A percentile compares a stretch with the other conserved stretches of the same genome.
phyloP scores from a whole-genome alignment of 1,140 invertebrate species.

The Araneus ventricosus region DNA sequence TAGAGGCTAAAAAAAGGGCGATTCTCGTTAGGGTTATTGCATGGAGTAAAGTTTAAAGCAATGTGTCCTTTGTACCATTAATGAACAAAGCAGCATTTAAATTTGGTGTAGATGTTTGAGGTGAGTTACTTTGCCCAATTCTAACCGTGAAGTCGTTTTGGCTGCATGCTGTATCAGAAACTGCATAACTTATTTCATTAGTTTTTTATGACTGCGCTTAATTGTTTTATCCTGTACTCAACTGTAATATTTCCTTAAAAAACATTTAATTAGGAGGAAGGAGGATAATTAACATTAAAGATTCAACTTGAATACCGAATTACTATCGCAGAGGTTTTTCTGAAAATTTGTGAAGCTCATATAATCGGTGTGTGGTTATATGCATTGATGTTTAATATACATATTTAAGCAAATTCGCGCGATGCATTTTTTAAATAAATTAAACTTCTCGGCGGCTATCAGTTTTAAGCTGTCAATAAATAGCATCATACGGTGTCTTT shows the following conservation, averaged over 20 bases:
- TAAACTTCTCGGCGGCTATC: too few relatives aligned
- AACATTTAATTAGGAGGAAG: background rate
- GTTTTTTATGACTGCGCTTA: background rate
- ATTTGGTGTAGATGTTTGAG: background rate
- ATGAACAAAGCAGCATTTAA: background rate
- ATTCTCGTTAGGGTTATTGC: slow-evolving; percentile 52
- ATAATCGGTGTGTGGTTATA: too few relatives aligned
- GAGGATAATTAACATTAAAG: background rate
- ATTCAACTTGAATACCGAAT: background rate
- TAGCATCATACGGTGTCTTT: too few relatives aligned
- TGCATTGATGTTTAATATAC: too few relatives aligned
- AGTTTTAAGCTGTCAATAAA: too few relatives aligned
- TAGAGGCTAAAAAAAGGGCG: background rate
- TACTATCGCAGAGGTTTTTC: background rate
- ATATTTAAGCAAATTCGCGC: too few relatives aligned
- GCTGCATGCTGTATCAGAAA: background rate
- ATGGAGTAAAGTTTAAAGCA: slow-evolving; percentile 24
- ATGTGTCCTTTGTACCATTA: slow-evolving; percentile 3
- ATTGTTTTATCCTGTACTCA: background rate
- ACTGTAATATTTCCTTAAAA: background rate
- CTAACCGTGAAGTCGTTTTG: background rate
- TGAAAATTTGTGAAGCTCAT: too few relatives aligned
- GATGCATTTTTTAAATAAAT: too few relatives aligned
- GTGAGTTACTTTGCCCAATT: background rate
- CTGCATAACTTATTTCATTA: background rate